Evolutionary conservation across 2,888 invertebrate genomes (phyloP).

Genomic region (Anthophora plumipes): DNA sequence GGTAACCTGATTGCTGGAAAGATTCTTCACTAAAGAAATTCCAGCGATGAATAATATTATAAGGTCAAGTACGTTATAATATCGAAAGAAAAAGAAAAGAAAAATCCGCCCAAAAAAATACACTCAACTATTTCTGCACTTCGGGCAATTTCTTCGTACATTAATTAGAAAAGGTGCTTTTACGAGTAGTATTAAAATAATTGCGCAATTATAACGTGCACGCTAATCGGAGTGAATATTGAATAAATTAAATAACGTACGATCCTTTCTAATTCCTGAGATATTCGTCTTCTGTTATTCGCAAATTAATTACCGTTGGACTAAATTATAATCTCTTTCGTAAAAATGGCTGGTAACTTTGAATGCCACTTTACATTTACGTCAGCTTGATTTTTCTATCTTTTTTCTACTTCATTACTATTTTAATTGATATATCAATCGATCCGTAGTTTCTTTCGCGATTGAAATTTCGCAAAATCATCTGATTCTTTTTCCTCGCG

Average conservation of each 20-base stretch:
- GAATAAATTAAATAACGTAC: too few relatives aligned
- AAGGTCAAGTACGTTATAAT: background rate
- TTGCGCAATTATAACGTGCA: too few relatives aligned
- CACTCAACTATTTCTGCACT: background rate
- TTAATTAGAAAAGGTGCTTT: background rate
- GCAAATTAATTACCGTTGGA: background rate
- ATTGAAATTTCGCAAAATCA: too few relatives aligned
- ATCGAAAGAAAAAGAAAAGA: too few relatives aligned
- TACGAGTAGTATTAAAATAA: too few relatives aligned
- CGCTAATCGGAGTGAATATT: too few relatives aligned
- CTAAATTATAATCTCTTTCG: too few relatives aligned
- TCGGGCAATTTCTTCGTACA: background rate
- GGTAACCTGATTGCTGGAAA: constrained; percentile 22
- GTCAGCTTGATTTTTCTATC: background rate
- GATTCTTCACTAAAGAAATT: constrained; percentile 13
- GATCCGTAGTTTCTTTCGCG: background rate
- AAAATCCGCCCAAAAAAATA: too few relatives aligned
- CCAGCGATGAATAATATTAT: background rate
- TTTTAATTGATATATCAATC: background rate
- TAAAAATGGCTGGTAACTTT: background rate
- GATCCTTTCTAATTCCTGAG: too few relatives aligned
- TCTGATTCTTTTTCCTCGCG: background rate
- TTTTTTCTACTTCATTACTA: background rate
- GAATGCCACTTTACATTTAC: background rate
- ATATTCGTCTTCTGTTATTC: too few relatives aligned